These are phyloP conservation scores for Drosophila multiciliata DNA, from an alignment of 2,888 invertebrate species.

Conservation along the genomic window DNA sequence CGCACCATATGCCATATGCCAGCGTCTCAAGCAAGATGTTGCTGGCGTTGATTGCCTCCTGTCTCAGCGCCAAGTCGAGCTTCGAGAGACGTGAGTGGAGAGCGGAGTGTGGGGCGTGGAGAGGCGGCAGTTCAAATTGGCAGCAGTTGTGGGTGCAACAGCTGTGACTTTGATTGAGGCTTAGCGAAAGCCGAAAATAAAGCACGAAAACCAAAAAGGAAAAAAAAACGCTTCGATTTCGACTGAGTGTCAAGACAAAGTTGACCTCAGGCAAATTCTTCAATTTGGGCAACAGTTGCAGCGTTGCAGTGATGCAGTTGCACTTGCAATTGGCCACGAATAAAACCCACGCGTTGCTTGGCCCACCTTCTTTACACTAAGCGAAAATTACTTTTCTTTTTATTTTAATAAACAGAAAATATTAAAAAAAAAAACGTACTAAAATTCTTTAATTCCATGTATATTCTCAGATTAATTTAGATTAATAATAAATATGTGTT, in stretches of 20 bases:
- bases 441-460: not conserved
- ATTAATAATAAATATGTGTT: not conserved
- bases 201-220: not conserved
- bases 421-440: not conserved
- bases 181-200: constrained; percentile 11
- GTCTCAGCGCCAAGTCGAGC: constrained; percentile 16
- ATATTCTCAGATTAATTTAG: not conserved
- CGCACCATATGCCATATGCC: constrained; percentile 43
- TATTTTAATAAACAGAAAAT: not conserved
- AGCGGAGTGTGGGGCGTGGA: not conserved
- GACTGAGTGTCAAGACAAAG: constrained; percentile 70
- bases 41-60: constrained; percentile 53
- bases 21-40: constrained; percentile 60
- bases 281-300: constrained; percentile 52
- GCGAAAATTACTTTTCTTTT: not conserved
- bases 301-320: constrained; percentile 28
- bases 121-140: not conserved
- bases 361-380: not conserved
- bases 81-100: not conserved
- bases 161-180: constrained; percentile 53
- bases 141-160: constrained; percentile 58
- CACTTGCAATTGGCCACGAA: constrained; percentile 29
- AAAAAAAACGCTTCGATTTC: constrained; percentile 22
- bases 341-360: constrained; percentile 14
- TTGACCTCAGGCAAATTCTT: constrained; percentile 66